Evolutionary conservation across 23 tunicate genomes (phyloP).

Genomic region (Ascidia mentula): DNA sequence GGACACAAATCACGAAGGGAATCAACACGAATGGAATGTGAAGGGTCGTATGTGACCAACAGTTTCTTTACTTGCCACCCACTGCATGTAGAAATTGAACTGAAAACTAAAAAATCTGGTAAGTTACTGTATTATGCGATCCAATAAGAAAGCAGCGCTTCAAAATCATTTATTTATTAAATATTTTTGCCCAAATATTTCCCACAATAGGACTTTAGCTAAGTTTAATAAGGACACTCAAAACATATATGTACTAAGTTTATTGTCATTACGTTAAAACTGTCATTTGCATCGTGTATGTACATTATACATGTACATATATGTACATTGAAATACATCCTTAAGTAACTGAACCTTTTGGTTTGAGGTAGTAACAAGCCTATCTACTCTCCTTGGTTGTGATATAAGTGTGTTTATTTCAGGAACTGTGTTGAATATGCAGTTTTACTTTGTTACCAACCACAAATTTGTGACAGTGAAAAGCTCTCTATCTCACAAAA

Average conservation of each 20-base stretch:
- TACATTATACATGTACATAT: no score
- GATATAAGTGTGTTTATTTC: neutral
- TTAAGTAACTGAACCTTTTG: no score
- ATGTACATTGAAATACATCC: no score
- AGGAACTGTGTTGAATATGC: constrained; percentile 29
- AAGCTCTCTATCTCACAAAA: constrained; percentile 10
- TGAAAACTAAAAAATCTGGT: constrained; percentile 6
- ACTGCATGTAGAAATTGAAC: constrained; percentile 15
- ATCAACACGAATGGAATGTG: neutral
- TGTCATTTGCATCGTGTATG: neutral
- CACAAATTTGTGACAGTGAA: constrained; percentile 35
- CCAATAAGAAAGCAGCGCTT: no score
- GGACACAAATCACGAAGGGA: neutral
- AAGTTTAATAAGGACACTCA: no score
- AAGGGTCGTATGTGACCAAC: neutral
- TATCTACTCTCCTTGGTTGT: no score
- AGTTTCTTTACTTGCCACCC: constrained; percentile 5
- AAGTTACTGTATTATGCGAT: no score
- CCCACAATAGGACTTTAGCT: no score
- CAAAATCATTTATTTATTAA: no score
- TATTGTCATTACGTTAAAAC: neutral
- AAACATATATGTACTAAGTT: no score
- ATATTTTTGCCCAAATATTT: no score
- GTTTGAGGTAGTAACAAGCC: no score
- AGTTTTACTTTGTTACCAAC: constrained; percentile 32